Conservation (phyloP, 1,140 invertebrate species). For the Cyclina sinensis region DNA sequence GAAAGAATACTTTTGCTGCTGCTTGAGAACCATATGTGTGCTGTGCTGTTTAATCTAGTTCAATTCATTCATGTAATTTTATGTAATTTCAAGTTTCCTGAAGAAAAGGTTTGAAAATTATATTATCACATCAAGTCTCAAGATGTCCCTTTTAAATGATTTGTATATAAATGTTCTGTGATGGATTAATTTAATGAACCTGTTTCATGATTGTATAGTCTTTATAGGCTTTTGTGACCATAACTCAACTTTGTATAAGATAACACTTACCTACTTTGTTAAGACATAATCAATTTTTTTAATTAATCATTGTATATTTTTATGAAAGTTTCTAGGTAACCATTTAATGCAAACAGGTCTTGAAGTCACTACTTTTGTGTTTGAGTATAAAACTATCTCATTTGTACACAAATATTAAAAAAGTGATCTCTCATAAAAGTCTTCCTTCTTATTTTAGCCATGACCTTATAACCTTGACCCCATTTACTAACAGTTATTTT, state of each 20-base stretch:
- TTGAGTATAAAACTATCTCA: neutral
- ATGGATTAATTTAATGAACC: neutral
- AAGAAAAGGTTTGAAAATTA: no score
- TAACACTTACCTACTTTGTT: neutral
- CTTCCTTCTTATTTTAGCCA: neutral
- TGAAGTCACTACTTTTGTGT: neutral
- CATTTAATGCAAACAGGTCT: neutral
- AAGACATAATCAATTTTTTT: neutral
- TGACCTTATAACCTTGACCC: no score
- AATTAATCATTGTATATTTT: no score
- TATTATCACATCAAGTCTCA: no score
- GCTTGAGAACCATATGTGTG: no score
- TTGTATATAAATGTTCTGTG: neutral
- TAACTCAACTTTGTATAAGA: neutral
- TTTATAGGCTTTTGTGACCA: neutral
- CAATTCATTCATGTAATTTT: no score
- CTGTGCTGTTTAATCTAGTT: no score
- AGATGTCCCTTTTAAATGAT: neutral
- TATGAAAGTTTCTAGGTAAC: neutral
- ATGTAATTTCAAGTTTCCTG: no score
- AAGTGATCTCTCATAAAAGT: neutral
- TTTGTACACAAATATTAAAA: slow-evolving; percentile 7
- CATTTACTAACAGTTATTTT: no score
- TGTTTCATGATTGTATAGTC: neutral
- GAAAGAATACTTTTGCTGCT: no score